A percentile compares a stretch with the other conserved stretches of the same genome.
phyloP scores from a whole-genome alignment of 2,797 vertebrate genomes.

The Euthynnus affinis region DNA sequence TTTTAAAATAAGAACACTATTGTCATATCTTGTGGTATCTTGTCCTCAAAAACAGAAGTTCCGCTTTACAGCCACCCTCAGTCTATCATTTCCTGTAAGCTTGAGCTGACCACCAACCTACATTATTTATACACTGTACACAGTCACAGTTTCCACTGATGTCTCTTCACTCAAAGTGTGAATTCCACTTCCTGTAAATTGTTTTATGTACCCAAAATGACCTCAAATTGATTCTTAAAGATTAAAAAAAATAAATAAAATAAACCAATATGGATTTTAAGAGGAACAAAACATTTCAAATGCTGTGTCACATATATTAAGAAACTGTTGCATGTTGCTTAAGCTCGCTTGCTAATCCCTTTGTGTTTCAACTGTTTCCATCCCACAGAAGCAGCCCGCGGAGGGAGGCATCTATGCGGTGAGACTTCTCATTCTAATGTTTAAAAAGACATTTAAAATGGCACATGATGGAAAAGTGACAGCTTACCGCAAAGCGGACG shows the following conservation, averaged over 20 bases:
- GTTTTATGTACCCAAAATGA: not conserved
- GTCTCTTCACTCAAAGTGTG: conserved; percentile 20
- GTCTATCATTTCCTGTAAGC: conserved; percentile 62
- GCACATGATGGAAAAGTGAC: conserved; percentile 34
- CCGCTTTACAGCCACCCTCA: conserved; percentile 20
- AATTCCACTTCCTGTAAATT: conserved; percentile 43
- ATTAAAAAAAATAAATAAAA: not conserved
- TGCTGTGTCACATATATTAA: not conserved
- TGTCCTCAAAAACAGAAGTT: not conserved
- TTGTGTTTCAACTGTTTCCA: conserved; percentile 27
- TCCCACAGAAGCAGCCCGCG: conserved; percentile 66
- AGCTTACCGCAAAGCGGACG: conserved; percentile 11
- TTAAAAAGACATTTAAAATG: conserved; percentile 59
- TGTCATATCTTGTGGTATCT: not conserved
- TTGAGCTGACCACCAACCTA: conserved; percentile 57
- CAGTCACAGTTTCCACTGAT: conserved; percentile 57
- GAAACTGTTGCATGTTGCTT: not conserved
- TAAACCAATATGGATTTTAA: accelerated
- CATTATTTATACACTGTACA: conserved; percentile 33
- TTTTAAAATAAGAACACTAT: too few relatives aligned
- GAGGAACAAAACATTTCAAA: not conserved
- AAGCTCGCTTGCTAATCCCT: not conserved
- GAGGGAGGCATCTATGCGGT: conserved; percentile 80
- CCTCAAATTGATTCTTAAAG: not conserved
- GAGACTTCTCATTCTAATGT: conserved; percentile 55